Evolutionary conservation across 2,797 vertebrate genomes (phyloP).

Genomic region (Liasis olivaceus): DNA sequence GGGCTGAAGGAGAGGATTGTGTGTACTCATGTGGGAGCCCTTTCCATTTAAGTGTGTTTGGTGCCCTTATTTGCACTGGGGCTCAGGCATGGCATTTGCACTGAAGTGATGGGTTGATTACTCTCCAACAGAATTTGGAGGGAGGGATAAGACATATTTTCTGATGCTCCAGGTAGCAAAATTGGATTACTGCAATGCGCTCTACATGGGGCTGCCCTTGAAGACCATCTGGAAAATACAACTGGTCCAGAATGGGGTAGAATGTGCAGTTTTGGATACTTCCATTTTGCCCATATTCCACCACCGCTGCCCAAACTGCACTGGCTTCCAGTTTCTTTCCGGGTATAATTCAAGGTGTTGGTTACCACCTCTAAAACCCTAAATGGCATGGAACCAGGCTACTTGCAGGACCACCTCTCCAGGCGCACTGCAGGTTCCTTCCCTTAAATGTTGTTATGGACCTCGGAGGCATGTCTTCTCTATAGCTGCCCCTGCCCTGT

Average conservation of each 20-base stretch:
- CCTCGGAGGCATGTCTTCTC: background rate
- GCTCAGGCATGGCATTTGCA: background rate
- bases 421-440: background rate
- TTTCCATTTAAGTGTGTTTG: background rate
- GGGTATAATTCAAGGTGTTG: background rate
- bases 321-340: background rate
- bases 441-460: background rate
- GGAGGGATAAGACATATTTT: background rate
- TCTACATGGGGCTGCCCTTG: too few species aligned
- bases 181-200: background rate
- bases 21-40: background rate
- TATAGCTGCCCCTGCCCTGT: background rate
- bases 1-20: background rate
- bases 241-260: background rate
- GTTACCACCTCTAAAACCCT: background rate
- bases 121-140: background rate
- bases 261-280: background rate
- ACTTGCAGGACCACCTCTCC: background rate
- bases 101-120: background rate
- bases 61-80: background rate
- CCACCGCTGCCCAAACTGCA: background rate
- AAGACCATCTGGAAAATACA: background rate
- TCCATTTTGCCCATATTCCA: background rate
- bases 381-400: background rate
- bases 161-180: background rate